Percentiles rank a stretch among this genome's conserved stretches.
phyloP scores from a whole-genome alignment of 1,140 invertebrate species.

The Cherax quadricarinatus region DNA sequence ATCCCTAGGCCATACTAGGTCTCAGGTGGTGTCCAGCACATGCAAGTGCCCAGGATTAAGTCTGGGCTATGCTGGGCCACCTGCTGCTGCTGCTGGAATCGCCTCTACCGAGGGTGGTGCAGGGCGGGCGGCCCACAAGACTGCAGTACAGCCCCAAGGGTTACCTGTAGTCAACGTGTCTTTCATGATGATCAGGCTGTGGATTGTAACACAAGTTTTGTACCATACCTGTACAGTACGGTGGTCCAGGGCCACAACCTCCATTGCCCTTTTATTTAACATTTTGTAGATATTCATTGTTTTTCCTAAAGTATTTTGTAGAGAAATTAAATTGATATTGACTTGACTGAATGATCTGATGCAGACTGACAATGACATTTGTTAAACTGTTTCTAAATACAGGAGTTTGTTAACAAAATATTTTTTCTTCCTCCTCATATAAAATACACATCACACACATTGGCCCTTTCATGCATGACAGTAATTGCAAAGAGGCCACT shows the following conservation, averaged over 20 bases:
- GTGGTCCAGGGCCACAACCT: constrained; percentile 63
- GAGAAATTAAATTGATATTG: constrained; percentile 67
- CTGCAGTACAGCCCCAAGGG: constrained; percentile 64
- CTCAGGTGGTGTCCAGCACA: constrained; percentile 55
- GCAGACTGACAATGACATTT: constrained; percentile 70
- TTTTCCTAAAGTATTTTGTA: constrained; percentile 68
- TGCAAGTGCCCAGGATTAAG: constrained; percentile 9
- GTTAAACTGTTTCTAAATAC: constrained; percentile 71
- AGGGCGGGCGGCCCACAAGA: constrained; percentile 65
- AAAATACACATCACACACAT: no score
- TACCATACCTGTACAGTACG: constrained; percentile 69
- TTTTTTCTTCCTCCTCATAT: not conserved
- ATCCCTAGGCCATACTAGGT: constrained; percentile 48
- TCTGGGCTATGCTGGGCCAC: constrained; percentile 8
- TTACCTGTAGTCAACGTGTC: constrained; percentile 64
- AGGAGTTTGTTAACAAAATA: constrained; percentile 61
- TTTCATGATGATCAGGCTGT: constrained; percentile 71
- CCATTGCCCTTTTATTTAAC: constrained; percentile 69
- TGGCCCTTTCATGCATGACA: no score
- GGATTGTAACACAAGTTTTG: constrained; percentile 72
- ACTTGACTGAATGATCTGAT: constrained; percentile 67
- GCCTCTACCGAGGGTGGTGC: constrained; percentile 42
- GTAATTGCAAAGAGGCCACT: no score
- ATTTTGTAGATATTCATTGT: constrained; percentile 70
- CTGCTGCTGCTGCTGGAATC: constrained; percentile 41